A percentile compares a stretch with the other conserved stretches of the same genome.
Conservation (phyloP, 2,888 invertebrate species). For the Polymixis lichenea region DNA sequence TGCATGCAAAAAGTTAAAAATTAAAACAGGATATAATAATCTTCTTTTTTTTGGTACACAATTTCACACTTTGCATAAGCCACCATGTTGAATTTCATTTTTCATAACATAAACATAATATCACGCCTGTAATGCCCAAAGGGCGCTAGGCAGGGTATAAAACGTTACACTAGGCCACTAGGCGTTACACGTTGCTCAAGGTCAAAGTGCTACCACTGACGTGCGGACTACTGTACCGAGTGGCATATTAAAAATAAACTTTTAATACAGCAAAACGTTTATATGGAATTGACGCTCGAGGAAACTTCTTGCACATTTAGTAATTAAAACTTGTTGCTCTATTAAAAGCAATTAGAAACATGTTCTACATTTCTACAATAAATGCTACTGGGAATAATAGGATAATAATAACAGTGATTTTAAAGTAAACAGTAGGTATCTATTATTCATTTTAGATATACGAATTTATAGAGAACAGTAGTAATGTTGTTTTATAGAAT, state of each 20-base stretch:
- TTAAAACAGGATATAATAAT: neutral
- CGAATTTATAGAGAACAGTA: neutral
- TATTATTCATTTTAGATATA: neutral
- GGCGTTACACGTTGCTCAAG: too few relatives aligned
- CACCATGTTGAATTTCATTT: too few relatives aligned
- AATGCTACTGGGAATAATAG: constrained; percentile 4
- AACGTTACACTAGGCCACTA: neutral
- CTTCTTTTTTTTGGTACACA: too few relatives aligned
- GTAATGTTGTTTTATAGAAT: neutral
- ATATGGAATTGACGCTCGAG: neutral
- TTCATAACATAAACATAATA: too few relatives aligned
- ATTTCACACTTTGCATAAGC: too few relatives aligned
- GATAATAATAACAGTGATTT: constrained; percentile 1
- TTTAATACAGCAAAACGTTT: neutral
- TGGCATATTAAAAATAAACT: constrained; percentile 15
- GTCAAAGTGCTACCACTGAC: too few relatives aligned
- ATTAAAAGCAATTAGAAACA: constrained; percentile 27
- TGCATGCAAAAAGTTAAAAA: neutral
- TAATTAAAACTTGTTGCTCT: constrained; percentile 27
- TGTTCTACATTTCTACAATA: constrained; percentile 4
- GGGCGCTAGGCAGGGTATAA: too few relatives aligned
- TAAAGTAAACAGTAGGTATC: neutral
- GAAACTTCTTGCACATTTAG: constrained; percentile 5
- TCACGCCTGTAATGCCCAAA: too few relatives aligned
- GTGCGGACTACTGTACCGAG: neutral